Evolutionary conservation across 2,888 invertebrate species (phyloP).

Genomic region (Micoletzkya japonica): DNA sequence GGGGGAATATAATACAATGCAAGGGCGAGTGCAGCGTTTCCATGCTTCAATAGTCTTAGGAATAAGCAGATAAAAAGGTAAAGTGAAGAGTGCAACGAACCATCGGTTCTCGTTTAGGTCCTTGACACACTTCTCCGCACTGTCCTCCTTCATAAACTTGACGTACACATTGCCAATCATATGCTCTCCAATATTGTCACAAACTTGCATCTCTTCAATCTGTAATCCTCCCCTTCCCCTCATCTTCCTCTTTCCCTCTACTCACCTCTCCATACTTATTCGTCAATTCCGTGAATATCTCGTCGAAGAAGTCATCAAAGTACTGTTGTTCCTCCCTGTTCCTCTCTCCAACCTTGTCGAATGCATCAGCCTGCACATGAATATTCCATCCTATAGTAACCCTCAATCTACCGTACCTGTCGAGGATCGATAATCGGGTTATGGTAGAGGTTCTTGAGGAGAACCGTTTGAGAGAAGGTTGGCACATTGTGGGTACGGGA

Average conservation of each 20-base stretch:
- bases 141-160: conserved; percentile 88
- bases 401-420: conserved; percentile 35
- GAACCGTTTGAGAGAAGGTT: conserved; percentile 95
- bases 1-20: background rate
- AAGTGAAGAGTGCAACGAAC: conserved; percentile 72
- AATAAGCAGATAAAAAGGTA: background rate
- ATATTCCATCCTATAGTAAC: background rate
- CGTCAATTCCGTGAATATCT: conserved; percentile 90
- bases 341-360: conserved; percentile 41
- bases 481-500: conserved; percentile 99
- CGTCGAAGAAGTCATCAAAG: conserved; percentile 98
- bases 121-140: conserved; percentile 93
- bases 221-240: conserved; percentile 63
- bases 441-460: conserved; percentile 86
- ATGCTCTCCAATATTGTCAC: conserved; percentile 80
- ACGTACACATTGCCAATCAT: conserved; percentile 98
- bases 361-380: conserved; percentile 44
- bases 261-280: conserved; percentile 29
- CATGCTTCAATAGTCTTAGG: background rate
- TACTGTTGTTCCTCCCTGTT: conserved; percentile 89
- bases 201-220: conserved; percentile 99
- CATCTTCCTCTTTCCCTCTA: background rate
- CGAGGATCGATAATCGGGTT: conserved; percentile 73
- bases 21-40: background rate
- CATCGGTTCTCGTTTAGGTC: conserved; percentile 88